Base-by-base conservation (phyloP, 2,113 vertebrate species). In the Micromys minutus region DNA sequence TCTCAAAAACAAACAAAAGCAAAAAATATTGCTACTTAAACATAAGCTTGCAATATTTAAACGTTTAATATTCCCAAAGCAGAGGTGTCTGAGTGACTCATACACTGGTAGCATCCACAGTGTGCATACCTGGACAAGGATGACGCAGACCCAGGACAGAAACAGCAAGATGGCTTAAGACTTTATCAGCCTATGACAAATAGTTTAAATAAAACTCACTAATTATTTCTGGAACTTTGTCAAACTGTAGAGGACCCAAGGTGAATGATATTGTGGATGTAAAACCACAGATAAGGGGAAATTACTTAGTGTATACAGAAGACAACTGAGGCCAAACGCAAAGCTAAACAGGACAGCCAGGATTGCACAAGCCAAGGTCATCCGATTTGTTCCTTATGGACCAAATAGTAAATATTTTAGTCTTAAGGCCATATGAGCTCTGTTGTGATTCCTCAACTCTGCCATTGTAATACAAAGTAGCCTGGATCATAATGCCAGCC, bases 391-490 rank as follows among this genome's bases (percentile, higher is more conserved):
- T 31, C 22, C 17, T 31, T 15, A 72, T 72, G 16, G 17, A 81
- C 50, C 71, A 63, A 45, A 77, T 7, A 36, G 83, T 39, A 39
- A 31, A 4, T 39, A 22, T 1, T 47, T 16, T 9, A 19, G 22
- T 29, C n/a, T 36, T 12, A 34, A 0, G 3, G 45, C 65, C 52
- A 1, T 12, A 0, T 6, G 22, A 24, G 39, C 36, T 76, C 61
- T 9, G 45, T 50, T 2, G 7, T 1, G 57, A 0, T 42, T 45
- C 1, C 89, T 55, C 42, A 50, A 0, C 55, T 57, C 84, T 83
- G n/a, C 69, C 9, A 1, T 26, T 2, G 0, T 24, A 9, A 45
- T 31, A 11, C n/a, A 52, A 5, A 76, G 76, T 50, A 42, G 42
- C 47, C 34, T 3, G 4, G 63, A 29, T 42, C 19, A 0, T 42